Base-by-base conservation (phyloP, 2,113 vertebrate genomes). In the Pteronura brasiliensis region DNA sequence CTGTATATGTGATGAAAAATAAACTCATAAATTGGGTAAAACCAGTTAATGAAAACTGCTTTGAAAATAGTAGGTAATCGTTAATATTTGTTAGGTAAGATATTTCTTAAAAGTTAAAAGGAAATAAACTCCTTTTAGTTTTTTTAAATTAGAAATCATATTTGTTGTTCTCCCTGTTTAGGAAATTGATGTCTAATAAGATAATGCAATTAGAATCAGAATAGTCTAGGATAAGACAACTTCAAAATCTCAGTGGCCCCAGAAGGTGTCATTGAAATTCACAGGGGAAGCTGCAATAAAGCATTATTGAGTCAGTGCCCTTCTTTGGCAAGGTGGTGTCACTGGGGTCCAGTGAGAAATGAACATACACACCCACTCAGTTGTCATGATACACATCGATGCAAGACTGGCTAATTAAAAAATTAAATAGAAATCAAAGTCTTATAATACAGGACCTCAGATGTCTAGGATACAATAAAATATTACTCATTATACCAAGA, bases 11-110 rank as follows among this genome's bases (percentile, higher is more conserved):
- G 82, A 81, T 76, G 36, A 74, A 94, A 88, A 93, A 76, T 90
- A 85, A 96, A 76, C 31, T 76, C 13, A 57, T 86, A 93, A 88
- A 88, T 36, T 82, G 31, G 91, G 17, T 90, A 63, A 90, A 92
- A 44, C 29, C 3, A 76, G 34, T 83, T 86, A 39, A 59, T 85
- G 6, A 95, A 93, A 92, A n/a, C 7, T 88, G 6, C 31, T 52
- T 17, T 87, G 7, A 84, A 2, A 77, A 31, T 82, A 95, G 77
- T 63, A 67, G 5, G 2, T 42, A 93, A 67, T 88, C 74, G 44
- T 61, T 93, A 84, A 39, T 1, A 63, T 86, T 42, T 88, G 31
- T 96, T 92, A 88, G 21, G 20, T 81, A 65, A 80, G 76, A 34
- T 89, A 2, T 44, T 85, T 96, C 15, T 92, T 55, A 0, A 59